A percentile compares a stretch with the other conserved stretches of the same genome.
Conservation (phyloP, 1,140 invertebrate species). For the Drosophila watanabei region DNA sequence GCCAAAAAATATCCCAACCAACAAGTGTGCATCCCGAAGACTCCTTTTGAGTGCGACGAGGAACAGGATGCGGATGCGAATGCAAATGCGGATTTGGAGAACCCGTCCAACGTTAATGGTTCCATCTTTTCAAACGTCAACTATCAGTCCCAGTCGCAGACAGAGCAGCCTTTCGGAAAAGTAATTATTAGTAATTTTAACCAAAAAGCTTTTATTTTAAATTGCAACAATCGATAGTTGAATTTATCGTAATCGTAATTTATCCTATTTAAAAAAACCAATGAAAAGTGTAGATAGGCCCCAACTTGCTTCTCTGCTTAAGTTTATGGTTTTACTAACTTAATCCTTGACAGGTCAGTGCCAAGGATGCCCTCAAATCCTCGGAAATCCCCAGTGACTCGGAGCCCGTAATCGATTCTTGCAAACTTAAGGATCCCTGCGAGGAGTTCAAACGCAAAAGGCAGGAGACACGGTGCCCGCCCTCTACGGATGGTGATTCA, state of each 20-base stretch:
- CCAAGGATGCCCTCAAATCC: conserved; percentile 64
- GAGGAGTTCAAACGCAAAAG: conserved; percentile 57
- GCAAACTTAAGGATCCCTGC: conserved; percentile 51
- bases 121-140: background rate
- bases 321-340: background rate
- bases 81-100: background rate
- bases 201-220: too few relatives aligned
- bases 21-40: conserved; percentile 51
- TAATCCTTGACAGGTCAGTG: conserved; percentile 10
- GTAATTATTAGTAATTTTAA: conserved; percentile 25
- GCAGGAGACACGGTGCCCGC: conserved; percentile 15
- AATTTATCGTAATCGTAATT: background rate
- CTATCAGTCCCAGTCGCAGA: conserved; percentile 3
- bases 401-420: conserved; percentile 13
- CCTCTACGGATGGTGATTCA: background rate
- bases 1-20: conserved; percentile 64
- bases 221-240: background rate
- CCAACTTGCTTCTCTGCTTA: background rate
- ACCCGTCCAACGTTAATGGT: background rate
- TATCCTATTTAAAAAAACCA: background rate
- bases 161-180: conserved; percentile 37
- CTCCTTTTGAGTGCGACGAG: conserved; percentile 19
- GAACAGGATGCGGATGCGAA: background rate
- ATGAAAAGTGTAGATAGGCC: background rate
- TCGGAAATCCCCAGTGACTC: conserved; percentile 31